A percentile compares a stretch with the other conserved stretches of the same genome.
Evolutionary conservation across 1,140 invertebrate species (phyloP).

Genomic region (Papilio machaon): DNA sequence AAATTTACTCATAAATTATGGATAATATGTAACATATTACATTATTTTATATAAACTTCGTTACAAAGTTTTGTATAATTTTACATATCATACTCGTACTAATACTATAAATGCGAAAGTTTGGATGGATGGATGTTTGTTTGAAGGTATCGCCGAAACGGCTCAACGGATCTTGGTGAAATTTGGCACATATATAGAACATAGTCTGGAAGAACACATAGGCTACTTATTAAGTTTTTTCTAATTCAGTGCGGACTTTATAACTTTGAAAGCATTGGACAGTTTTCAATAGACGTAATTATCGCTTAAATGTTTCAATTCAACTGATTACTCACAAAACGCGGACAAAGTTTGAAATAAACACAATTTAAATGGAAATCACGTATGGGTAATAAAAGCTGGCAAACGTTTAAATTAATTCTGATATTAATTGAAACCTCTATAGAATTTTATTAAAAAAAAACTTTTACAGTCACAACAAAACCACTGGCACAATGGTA

Average conservation of each 20-base stretch:
- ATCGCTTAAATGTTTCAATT: slow-evolving; percentile 10
- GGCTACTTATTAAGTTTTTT: no score
- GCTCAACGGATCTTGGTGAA: no score
- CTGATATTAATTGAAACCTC: background rate
- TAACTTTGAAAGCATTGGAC: background rate
- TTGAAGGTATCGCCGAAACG: no score
- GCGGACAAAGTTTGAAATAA: slow-evolving; percentile 9
- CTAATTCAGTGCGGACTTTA: background rate
- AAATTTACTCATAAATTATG: no score
- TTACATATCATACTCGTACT: no score
- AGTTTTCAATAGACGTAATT: slow-evolving; percentile 1
- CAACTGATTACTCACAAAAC: background rate
- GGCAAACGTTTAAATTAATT: slow-evolving; percentile 1
- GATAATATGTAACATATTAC: no score
- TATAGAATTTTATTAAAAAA: background rate
- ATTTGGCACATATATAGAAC: no score
- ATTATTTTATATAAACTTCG: no score
- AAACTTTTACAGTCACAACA: background rate
- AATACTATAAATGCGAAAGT: no score
- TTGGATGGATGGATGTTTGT: no score
- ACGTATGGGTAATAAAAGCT: background rate
- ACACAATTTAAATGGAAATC: slow-evolving; percentile 27
- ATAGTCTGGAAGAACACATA: no score
- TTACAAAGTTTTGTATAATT: no score
- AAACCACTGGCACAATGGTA: background rate